Conservation (phyloP, 2,888 invertebrate species). For the Lasioglossum vierecki region DNA sequence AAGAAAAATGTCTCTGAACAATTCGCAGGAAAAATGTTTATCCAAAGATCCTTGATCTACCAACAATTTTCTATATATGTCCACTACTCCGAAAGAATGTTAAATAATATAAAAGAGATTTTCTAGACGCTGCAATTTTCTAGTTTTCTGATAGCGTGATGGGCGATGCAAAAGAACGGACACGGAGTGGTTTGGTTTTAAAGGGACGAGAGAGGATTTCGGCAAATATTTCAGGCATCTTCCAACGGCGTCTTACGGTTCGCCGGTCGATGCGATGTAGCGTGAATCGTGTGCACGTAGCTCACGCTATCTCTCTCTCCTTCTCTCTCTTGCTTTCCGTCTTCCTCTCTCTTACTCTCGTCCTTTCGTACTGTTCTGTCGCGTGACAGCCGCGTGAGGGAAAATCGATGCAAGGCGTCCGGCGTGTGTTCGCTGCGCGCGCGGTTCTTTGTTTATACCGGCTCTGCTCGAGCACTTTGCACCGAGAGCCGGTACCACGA, state of each 20-base stretch:
- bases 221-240: constrained; percentile 40
- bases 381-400: constrained; percentile 28
- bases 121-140: not conserved
- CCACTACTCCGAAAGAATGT: not conserved
- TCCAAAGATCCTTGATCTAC: not conserved
- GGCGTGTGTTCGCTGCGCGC: constrained; percentile 72
- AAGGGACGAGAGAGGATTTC: constrained; percentile 4
- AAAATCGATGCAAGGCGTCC: constrained; percentile 68
- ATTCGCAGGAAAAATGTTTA: not conserved
- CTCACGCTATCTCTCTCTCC: not conserved
- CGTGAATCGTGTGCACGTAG: constrained; percentile 53
- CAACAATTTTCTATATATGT: not conserved
- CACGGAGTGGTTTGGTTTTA: not conserved
- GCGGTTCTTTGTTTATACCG: constrained; percentile 83
- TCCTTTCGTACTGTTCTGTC: not conserved
- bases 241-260: constrained; percentile 30
- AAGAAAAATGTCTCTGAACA: not conserved
- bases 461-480: constrained; percentile 51
- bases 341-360: not conserved
- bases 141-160: not conserved
- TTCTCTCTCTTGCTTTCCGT: not conserved
- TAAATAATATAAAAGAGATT: not conserved
- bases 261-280: constrained; percentile 32
- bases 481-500: constrained; percentile 62
- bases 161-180: not conserved